Evolutionary conservation across 2,113 vertebrate species (phyloP), one percentile per base, ranked within the genome.

Genomic region (Climacteris rufus): DNA sequence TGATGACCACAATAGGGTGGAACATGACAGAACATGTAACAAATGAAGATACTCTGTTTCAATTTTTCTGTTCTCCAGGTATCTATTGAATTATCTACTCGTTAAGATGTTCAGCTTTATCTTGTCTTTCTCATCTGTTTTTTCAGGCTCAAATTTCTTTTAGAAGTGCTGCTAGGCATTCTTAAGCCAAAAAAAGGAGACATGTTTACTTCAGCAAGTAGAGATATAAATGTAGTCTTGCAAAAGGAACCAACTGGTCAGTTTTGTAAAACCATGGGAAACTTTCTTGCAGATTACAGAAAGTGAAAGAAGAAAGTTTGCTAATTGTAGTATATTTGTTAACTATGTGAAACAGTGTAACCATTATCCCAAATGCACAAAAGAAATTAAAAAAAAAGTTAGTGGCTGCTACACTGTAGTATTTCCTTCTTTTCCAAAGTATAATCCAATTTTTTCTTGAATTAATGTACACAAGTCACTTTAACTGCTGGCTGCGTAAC

Each of bases 401-500:
- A 50, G 28, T 74, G 33, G 30, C 52, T 66, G 37, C 56, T 87
- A 30, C 37, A 77, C 74, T 50, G 42, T 92, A 90, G 28, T 76
- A 56, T 79, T 93, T 91, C 59, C 53, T 89, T 93, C 42, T 96
- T 95, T 97, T 97, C 92, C 91, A 94, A 93, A 93, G 59, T 42
- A 44, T 70, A 85, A 83, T 96, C 94, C 94, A 97, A 80, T n/a
- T 90, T 87, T 86, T 96, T 94, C 63, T 93, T 85, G 72, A 95
- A 89, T 83, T 96, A 94, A 95, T 87, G 70, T 82, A 94, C 89
- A 65, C 80, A 80, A 94, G 66, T 92, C 66, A 94, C 79, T 97
- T 95, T 78, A 96, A 95, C 74, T 95, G 74, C 45, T 96, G 92
- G 70, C 95, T 95, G 89, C 66, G 65, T 83, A 75, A 77, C 57